phyloP scores from a whole-genome alignment of 2,888 invertebrate species.

The Nomada ruficornis region DNA sequence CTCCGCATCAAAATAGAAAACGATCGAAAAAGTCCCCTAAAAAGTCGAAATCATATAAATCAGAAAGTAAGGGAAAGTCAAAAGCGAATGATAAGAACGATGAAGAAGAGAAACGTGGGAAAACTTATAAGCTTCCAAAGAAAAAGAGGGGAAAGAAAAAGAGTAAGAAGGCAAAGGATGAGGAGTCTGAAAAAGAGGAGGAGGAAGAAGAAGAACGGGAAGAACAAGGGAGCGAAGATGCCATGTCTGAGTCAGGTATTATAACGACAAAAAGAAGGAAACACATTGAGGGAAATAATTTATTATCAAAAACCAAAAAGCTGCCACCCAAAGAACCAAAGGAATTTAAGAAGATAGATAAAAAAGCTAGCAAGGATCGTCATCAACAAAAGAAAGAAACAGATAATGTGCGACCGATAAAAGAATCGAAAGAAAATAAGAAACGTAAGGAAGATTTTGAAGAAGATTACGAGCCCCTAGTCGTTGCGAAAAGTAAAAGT shows the following conservation, averaged over 20 bases:
- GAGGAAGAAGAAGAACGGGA: slow-evolving; percentile 74
- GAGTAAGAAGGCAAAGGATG: slow-evolving; percentile 70
- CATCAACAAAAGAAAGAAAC: slow-evolving; percentile 71
- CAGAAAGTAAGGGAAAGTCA: slow-evolving; percentile 71
- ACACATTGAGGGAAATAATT: slow-evolving; percentile 75
- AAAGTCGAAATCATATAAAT: slow-evolving; percentile 84
- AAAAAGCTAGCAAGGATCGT: slow-evolving; percentile 72
- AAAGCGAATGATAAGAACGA: slow-evolving; percentile 64
- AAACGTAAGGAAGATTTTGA: slow-evolving; percentile 80
- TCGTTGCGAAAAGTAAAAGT: slow-evolving; percentile 77
- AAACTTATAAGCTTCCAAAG: slow-evolving; percentile 66
- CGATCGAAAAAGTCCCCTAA: slow-evolving; percentile 83
- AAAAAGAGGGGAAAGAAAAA: slow-evolving; percentile 70
- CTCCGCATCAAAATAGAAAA: slow-evolving; percentile 80
- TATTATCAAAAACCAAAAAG: slow-evolving; percentile 80
- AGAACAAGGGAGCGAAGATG: slow-evolving; percentile 77
- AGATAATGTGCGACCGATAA: slow-evolving; percentile 63
- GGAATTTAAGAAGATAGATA: slow-evolving; percentile 70
- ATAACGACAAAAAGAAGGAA: slow-evolving; percentile 81
- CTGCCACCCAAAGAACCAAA: slow-evolving; percentile 77
- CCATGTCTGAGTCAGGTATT: slow-evolving; percentile 79
- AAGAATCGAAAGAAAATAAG: slow-evolving; percentile 77
- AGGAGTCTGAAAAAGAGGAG: slow-evolving; percentile 70
- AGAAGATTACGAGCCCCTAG: slow-evolving; percentile 76
- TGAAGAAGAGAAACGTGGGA: slow-evolving; percentile 67